Percentiles rank a stretch among this genome's conserved stretches.
phyloP scores from a whole-genome alignment of 2,113 vertebrate genomes.

The Gallinago undulata region DNA sequence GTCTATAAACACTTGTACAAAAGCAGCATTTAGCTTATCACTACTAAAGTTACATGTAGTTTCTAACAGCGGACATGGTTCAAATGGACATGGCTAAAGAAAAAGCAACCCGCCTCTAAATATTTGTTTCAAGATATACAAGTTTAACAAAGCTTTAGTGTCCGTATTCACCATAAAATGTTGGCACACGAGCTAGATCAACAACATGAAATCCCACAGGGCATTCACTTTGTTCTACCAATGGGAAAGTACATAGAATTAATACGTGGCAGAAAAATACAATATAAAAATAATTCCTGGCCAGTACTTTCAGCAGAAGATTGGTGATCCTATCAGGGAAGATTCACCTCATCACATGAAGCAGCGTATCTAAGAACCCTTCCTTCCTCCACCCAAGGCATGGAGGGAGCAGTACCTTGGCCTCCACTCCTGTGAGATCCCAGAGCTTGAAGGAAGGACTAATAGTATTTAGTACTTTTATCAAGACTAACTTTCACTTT shows the following conservation, averaged over 20 bases:
- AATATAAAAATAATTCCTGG: neutral
- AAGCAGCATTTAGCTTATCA: neutral
- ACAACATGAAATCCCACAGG: neutral
- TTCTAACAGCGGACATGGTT: neutral
- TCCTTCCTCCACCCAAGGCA: neutral
- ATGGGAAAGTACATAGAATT: neutral
- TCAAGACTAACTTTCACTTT: neutral
- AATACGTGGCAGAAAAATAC: neutral
- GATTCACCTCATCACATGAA: rapidly evolving
- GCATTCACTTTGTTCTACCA: neutral
- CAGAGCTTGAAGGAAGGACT: neutral
- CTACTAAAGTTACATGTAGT: neutral
- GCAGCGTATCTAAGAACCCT: neutral
- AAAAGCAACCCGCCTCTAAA: neutral
- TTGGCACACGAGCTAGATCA: neutral
- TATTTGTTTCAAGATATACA: neutral
- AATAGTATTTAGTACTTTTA: neutral
- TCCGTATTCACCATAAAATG: neutral
- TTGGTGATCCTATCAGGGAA: neutral
- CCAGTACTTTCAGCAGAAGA: neutral
- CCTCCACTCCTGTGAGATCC: neutral
- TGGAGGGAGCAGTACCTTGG: neutral
- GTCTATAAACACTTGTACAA: neutral
- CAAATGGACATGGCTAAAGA: neutral
- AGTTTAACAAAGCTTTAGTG: neutral